Evolutionary conservation across 2,113 vertebrate species (phyloP), one percentile per base, ranked within the genome.

Genomic region (Delphinapterus leucas): DNA sequence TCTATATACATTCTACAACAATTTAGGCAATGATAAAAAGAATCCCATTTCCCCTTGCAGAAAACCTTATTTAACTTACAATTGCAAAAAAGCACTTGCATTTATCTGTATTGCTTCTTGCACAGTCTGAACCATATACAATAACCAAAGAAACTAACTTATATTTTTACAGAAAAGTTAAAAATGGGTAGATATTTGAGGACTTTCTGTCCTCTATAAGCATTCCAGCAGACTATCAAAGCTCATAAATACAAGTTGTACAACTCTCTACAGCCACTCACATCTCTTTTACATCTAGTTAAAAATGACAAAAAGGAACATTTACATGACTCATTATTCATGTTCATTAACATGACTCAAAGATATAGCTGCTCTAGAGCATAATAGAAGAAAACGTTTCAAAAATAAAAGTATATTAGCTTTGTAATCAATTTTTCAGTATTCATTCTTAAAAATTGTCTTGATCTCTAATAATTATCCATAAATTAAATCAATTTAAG

Each of bases 401-500:
- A 76, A 76, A 65, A 93, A 94, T 90, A 90, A 79, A 95, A 70
- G 47, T 26, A 80, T 73, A 84, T 4, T 86, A 47, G 8, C 41
- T 80, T 70, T 86, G 53, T n/a, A 79, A 92, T 68, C 14, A 80
- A 25, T 49, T 65, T 83, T 96, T 92, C 23, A 84, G 8, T 23
- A 84, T 9, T 67, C 38, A 80, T 80, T 88, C 36, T 73, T 90
- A 58, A 63, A 95, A 79, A 74, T 73, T 82, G 47, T 11, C n/a
- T 61, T 74, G 18, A 1, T 68, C 73, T 61, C 80, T 67, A 82
- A 65, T 61, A 79, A 93, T 41, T 68, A 93, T 61, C 44, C 68
- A 85, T 49, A 92, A 95, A 55, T 81, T 82, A 93, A 81, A 41
- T 84, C 18, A 84, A 81, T 85, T 85, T 41, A 89, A 81, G 31